Base-by-base conservation (phyloP, 2,113 vertebrate species). In the Coracopsis vasa region DNA sequence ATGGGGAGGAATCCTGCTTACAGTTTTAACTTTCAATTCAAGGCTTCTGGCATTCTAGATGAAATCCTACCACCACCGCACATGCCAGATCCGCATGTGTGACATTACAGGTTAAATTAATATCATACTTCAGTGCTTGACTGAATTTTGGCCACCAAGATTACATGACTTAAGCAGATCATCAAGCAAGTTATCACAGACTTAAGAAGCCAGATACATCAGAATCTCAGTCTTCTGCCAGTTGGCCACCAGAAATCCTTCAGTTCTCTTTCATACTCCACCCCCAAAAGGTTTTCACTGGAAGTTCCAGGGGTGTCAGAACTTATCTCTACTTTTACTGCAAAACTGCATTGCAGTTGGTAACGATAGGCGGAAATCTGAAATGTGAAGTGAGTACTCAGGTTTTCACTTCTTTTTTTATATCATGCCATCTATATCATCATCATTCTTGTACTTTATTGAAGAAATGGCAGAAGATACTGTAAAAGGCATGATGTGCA, bases 381-480 rank as follows among this genome's bases (percentile, higher is more conserved):
- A 88, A 95, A 90, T 9, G 10, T 3, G 4, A 39, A 93, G 81
- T 17, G 35, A 90, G 60, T 13, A 77, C 1, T 53, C 58, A 54
- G 64, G 45, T 42, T 71, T 58, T 58, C 21, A 58, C 21, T 35
- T 58, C 31, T 53, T 58, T 45, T 82, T 93, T 87, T 82, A 42
- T 80, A 72, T 60, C 29, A 3, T 45, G 4, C 45, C 44, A 88
- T 95, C 95, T 53, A 5, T 45, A 90, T 37, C 3, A 86, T n/a
- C 48, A 69, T 54, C 33, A 54, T 80, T 90, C 81, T 79, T 65
- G 72, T 78, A 54, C 79, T 97, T 96, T 88, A 80, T 92, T 77
- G 86, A 96, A 87, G 81, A 92, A 92, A 95, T 47, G 23, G 78
- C 35, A 41, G 67, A 92, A 95, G 94, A 93, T 83, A 97, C 66